These are phyloP conservation scores for Loxodonta africana DNA, from an alignment of 2,113 vertebrate genomes.

Conservation along the genomic window DNA sequence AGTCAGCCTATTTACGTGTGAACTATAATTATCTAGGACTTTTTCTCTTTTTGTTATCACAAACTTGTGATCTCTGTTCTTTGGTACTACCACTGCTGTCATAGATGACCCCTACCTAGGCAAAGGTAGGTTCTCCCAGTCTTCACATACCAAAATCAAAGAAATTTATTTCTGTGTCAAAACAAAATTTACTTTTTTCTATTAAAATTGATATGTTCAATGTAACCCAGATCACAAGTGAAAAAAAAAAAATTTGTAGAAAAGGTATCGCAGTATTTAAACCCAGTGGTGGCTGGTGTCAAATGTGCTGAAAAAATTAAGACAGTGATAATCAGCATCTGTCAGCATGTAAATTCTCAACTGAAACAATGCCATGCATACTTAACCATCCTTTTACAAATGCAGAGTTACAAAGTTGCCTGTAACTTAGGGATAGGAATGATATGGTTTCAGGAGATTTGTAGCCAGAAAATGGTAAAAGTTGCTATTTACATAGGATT, in stretches of 20 bases:
- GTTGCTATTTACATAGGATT: neutral
- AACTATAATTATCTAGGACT: neutral
- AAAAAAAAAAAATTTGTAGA: neutral
- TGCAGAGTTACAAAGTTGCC: neutral
- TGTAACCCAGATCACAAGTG: neutral
- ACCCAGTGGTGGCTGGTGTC: neutral
- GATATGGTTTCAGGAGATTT: neutral
- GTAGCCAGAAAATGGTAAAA: neutral
- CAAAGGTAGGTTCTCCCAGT: neutral
- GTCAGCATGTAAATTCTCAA: neutral
- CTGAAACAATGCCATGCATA: neutral
- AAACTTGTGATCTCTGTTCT: neutral
- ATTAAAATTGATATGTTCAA: neutral
- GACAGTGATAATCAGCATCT: neutral
- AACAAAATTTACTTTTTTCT: neutral
- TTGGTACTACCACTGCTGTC: neutral
- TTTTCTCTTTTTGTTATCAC: neutral
- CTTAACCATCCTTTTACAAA: neutral
- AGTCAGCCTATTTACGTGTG: neutral
- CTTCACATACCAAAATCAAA: neutral
- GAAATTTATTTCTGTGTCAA: neutral
- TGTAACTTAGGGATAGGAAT: neutral
- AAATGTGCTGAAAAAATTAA: neutral
- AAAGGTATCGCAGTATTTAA: neutral
- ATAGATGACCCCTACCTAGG: neutral